phyloP scores from a whole-genome alignment of 2,888 invertebrate species.

The Polydrusus pterygomalis region DNA sequence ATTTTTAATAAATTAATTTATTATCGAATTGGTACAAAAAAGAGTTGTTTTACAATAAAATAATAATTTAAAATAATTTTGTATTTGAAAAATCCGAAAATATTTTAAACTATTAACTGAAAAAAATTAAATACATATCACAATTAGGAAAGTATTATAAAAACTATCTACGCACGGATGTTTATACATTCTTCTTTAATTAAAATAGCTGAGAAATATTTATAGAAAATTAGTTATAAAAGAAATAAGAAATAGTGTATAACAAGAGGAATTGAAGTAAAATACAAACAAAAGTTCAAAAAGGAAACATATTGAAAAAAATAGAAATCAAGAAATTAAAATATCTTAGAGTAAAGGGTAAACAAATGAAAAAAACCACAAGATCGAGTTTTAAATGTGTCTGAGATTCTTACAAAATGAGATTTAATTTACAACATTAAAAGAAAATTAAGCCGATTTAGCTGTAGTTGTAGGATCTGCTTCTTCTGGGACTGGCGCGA shows the following conservation, averaged over 20 bases:
- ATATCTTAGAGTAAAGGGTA: background rate
- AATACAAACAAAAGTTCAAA: slow-evolving; percentile 12
- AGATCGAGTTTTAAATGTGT: background rate
- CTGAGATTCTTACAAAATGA: background rate
- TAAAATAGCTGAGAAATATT: background rate
- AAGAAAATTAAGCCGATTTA: slow-evolving; percentile 59
- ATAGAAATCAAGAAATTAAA: background rate
- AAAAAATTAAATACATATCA: slow-evolving; percentile 49
- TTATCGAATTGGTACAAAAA: slow-evolving; percentile 43
- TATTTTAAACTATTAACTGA: slow-evolving; percentile 30
- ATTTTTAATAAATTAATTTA: slow-evolving; percentile 44
- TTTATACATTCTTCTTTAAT: no score
- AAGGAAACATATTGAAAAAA: background rate
- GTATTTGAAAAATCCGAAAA: background rate
- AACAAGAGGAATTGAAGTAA: no score
- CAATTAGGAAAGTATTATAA: slow-evolving; percentile 42
- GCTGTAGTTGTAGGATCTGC: slow-evolving; percentile 63
- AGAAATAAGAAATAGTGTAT: background rate
- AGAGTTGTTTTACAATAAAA: slow-evolving; percentile 17
- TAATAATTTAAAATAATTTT: slow-evolving; percentile 16
- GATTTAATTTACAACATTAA: background rate
- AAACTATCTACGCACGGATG: slow-evolving; percentile 10
- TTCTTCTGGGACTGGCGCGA: slow-evolving; percentile 69
- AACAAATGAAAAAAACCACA: slow-evolving; percentile 5
- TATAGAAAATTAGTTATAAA: background rate